These are phyloP conservation scores for Tetrax tetrax DNA, from an alignment of 2,113 vertebrate species.

Conservation along the genomic window DNA sequence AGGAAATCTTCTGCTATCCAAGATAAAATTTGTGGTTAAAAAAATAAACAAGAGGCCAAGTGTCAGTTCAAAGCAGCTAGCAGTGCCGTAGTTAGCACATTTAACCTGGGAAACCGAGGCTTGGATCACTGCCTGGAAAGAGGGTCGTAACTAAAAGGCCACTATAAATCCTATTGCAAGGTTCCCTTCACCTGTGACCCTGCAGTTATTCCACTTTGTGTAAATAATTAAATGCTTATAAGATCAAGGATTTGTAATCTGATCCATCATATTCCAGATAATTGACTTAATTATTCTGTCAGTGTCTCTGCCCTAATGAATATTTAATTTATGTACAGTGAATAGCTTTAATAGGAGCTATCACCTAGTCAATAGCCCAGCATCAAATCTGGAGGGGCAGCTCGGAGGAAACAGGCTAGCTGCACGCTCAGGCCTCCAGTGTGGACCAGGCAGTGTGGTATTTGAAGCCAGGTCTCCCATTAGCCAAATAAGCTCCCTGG, in stretches of 20 bases:
- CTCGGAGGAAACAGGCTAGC: neutral
- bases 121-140: neutral
- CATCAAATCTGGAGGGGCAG: neutral
- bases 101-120: neutral
- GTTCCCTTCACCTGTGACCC: neutral
- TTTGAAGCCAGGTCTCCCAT: neutral
- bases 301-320: neutral
- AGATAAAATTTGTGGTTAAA: neutral
- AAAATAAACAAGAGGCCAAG: neutral
- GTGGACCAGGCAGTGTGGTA: neutral
- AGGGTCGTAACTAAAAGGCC: neutral
- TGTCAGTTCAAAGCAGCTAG: neutral
- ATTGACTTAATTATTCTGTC: slow-evolving; percentile 13
- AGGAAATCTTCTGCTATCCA: neutral
- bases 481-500: neutral
- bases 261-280: neutral
- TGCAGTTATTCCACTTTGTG: neutral
- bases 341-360: neutral
- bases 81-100: neutral
- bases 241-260: slow-evolving; percentile 9
- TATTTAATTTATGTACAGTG: neutral
- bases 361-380: neutral
- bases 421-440: rapidly evolving
- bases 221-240: neutral
- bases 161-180: neutral